Percentiles rank a stretch among this genome's conserved stretches.
Evolutionary conservation across 1,140 invertebrate genomes (phyloP).

Genomic region (Drosophila arawakana): DNA sequence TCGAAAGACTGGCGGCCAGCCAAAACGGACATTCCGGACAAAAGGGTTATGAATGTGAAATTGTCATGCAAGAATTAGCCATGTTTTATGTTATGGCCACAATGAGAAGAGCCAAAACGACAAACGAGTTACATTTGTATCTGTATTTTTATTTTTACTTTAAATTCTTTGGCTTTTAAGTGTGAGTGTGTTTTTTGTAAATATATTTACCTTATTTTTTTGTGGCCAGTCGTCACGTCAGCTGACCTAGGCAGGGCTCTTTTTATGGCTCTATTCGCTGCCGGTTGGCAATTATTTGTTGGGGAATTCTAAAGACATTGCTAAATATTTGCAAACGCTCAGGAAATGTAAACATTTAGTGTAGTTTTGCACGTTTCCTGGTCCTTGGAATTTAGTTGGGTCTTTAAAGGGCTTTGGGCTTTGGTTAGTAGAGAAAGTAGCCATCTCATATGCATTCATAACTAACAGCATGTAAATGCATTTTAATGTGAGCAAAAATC

Average conservation of each 20-base stretch:
- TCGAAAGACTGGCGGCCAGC: constrained; percentile 61
- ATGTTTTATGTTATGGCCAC: constrained; percentile 79
- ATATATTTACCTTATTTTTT: constrained; percentile 24
- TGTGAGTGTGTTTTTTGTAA: too few species aligned
- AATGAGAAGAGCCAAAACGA: neutral
- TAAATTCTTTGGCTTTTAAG: constrained; percentile 7
- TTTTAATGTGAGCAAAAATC: constrained; percentile 82
- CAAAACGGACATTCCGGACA: constrained; percentile 55
- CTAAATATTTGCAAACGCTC: constrained; percentile 77
- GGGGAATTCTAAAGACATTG: constrained; percentile 58
- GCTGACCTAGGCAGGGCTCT: constrained; percentile 41
- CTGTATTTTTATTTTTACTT: constrained; percentile 45
- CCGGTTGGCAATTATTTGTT: constrained; percentile 72
- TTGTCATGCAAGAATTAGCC: constrained; percentile 84
- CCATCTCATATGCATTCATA: constrained; percentile 78
- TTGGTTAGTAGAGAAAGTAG: neutral
- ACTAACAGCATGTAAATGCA: constrained; percentile 78
- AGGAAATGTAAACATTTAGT: constrained; percentile 82
- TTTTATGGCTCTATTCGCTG: constrained; percentile 68
- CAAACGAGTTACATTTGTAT: constrained; percentile 57
- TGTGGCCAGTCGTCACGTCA: constrained; percentile 74
- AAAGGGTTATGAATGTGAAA: constrained; percentile 84
- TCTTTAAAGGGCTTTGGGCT: constrained; percentile 14
- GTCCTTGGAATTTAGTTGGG: constrained; percentile 52
- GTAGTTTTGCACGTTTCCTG: constrained; percentile 38